These are phyloP conservation scores for Tenualosa ilisha DNA, from an alignment of 2,797 vertebrate genomes.

Conservation along the genomic window DNA sequence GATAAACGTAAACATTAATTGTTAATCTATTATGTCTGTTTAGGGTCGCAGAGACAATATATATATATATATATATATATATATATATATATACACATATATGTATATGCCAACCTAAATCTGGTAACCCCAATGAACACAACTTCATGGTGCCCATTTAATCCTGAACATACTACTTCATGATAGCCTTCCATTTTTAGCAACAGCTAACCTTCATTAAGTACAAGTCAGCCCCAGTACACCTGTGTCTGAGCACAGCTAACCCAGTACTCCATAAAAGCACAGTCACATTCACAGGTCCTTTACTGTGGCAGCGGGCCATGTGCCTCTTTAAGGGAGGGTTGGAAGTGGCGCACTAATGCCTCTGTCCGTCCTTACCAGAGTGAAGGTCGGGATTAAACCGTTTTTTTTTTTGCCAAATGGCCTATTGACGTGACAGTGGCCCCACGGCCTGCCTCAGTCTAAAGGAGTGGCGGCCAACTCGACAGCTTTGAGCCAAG, in stretches of 20 bases:
- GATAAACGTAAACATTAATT: background rate
- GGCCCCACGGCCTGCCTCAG: background rate
- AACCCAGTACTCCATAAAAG: background rate
- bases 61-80: too few species aligned
- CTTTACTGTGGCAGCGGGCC: background rate
- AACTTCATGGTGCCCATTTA: background rate
- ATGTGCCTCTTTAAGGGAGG: background rate
- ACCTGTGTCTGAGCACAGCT: background rate
- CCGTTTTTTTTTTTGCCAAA: background rate
- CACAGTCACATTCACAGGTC: background rate
- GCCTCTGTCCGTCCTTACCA: background rate
- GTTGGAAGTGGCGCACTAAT: background rate
- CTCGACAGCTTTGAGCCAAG: background rate
- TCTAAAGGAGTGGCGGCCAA: background rate
- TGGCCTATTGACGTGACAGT: slow-evolving; percentile 37
- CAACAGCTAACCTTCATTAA: background rate
- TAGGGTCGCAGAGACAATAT: background rate
- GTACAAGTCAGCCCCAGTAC: background rate
- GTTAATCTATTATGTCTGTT: background rate
- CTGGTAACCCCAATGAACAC: background rate
- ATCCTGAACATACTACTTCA: background rate
- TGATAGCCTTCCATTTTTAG: background rate
- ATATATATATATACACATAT: too few species aligned
- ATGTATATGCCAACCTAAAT: background rate
- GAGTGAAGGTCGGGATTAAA: slow-evolving; percentile 11